phyloP scores from a whole-genome alignment of 1,140 invertebrate species.

The Nasonia longicornis region DNA sequence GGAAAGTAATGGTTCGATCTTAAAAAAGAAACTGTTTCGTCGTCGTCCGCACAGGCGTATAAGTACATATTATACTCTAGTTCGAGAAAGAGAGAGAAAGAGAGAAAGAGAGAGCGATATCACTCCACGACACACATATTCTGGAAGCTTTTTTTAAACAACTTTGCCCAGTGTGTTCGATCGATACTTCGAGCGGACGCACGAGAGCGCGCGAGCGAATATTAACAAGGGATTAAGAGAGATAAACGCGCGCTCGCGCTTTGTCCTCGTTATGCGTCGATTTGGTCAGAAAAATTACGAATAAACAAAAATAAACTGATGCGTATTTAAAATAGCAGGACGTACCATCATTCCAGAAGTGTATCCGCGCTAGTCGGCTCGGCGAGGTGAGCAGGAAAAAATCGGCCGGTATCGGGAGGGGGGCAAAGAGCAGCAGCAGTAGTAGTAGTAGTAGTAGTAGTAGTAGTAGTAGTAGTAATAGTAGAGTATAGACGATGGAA shows the following conservation, averaged over 20 bases:
- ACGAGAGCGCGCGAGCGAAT: neutral
- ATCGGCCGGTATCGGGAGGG: conserved; percentile 2
- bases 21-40: neutral
- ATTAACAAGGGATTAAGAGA: neutral
- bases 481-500: neutral
- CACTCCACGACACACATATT: neutral
- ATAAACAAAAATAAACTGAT: too few relatives aligned
- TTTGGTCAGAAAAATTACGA: too few relatives aligned
- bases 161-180: neutral
- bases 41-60: too few relatives aligned
- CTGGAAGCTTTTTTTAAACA: neutral
- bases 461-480: too few relatives aligned
- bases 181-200: neutral
- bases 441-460: too few relatives aligned
- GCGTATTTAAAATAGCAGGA: conserved; percentile 19
- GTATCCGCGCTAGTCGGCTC: conserved; percentile 36
- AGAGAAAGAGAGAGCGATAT: neutral
- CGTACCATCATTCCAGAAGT: conserved; percentile 67
- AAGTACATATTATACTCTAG: neutral
- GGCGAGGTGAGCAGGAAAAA: neutral
- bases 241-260: neutral
- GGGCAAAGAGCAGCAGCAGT: neutral
- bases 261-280: neutral
- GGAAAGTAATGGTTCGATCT: neutral
- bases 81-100: neutral